Evolutionary conservation across 2,113 vertebrate genomes (phyloP).

Genomic region (Hippotragus niger): DNA sequence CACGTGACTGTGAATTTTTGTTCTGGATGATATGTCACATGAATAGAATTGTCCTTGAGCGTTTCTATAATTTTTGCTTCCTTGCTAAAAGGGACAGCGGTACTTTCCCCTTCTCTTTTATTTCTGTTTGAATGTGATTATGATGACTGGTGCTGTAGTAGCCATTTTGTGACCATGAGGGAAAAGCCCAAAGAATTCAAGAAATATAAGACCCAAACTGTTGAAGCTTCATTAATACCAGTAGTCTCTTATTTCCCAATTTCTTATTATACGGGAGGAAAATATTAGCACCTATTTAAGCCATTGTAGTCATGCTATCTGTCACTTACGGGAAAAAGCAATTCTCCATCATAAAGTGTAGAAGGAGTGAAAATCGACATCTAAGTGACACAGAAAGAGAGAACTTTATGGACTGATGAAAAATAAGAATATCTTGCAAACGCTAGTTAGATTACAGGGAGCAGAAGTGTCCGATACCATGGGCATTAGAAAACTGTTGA

Average conservation of each 20-base stretch:
- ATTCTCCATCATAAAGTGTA: background rate
- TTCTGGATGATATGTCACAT: background rate
- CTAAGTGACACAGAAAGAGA: background rate
- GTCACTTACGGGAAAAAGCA: background rate
- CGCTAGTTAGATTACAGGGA: background rate
- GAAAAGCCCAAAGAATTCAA: background rate
- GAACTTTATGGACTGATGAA: background rate
- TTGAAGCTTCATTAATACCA: background rate
- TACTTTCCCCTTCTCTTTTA: background rate
- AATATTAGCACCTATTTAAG: background rate
- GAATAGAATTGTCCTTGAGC: background rate
- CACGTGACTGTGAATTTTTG: background rate
- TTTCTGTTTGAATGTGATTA: background rate
- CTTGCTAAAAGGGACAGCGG: background rate
- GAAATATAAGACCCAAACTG: background rate
- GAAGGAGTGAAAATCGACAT: background rate
- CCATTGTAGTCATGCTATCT: background rate
- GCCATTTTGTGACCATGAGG: background rate
- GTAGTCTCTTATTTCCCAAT: background rate
- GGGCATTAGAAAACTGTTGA: background rate
- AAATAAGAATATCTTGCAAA: background rate
- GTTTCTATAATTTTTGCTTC: background rate
- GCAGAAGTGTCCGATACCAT: background rate
- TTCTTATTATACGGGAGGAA: background rate
- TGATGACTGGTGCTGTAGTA: background rate